Percentiles rank a stretch among this genome's conserved stretches.
Evolutionary conservation across 2,888 invertebrate genomes (phyloP).

Genomic region (Oconnorella tubifera): DNA sequence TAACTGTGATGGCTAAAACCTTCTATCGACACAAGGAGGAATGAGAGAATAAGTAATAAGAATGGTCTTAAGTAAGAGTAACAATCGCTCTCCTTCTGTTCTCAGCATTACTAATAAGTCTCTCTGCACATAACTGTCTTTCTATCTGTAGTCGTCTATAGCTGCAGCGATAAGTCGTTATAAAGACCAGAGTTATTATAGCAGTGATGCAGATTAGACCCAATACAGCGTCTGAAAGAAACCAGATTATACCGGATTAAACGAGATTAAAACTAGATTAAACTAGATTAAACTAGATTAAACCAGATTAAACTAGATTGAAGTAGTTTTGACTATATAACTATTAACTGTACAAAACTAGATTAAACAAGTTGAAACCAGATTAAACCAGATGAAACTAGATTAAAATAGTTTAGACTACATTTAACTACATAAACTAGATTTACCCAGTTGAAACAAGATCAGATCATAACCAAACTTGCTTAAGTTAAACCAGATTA

Average conservation of each 20-base stretch:
- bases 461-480: no score
- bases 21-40: no score
- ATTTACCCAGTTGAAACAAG: no score
- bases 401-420: not conserved
- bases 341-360: no score
- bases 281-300: not conserved
- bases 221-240: constrained; percentile 43
- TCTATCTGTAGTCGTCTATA: constrained; percentile 49
- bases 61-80: no score
- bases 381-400: not conserved
- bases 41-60: no score
- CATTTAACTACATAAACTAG: no score
- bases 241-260: not conserved
- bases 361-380: not conserved
- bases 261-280: not conserved
- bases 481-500: no score
- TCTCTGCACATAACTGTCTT: constrained; percentile 27
- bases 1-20: no score
- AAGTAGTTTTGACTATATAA: no score
- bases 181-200: constrained; percentile 40
- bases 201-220: constrained; percentile 40
- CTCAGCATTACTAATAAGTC: constrained; percentile 1
- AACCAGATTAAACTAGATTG: no score
- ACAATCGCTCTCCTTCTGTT: not conserved
- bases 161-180: constrained; percentile 44